phyloP scores from a whole-genome alignment of 2,888 invertebrate species.

The Hyles lineata region DNA sequence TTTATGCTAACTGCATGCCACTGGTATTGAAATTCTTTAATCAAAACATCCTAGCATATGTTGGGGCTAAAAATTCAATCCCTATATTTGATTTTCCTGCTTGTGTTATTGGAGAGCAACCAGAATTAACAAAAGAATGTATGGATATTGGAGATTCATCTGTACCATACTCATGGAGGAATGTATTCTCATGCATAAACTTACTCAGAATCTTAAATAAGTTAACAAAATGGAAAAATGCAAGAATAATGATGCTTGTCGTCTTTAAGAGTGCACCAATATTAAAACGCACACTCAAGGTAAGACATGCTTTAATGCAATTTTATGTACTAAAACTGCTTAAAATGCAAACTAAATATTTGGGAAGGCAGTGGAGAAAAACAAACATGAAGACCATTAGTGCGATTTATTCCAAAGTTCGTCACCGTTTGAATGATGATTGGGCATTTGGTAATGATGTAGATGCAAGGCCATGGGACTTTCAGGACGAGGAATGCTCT shows the following conservation, averaged over 20 bases:
- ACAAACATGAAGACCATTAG: constrained; percentile 99
- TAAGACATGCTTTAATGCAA: constrained; percentile 98
- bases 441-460: constrained; percentile 99
- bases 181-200: constrained; percentile 99
- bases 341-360: constrained; percentile 99
- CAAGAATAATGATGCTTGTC: constrained; percentile 99
- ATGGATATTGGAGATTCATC: constrained; percentile 93
- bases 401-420: constrained; percentile 98
- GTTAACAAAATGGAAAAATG: constrained; percentile 99
- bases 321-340: constrained; percentile 98
- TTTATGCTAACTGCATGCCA: constrained; percentile 99
- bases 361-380: constrained; percentile 99
- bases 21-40: constrained; percentile 99
- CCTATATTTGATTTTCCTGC: constrained; percentile 97
- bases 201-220: constrained; percentile 98
- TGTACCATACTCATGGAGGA: constrained; percentile 96
- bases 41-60: constrained; percentile 97
- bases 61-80: constrained; percentile 97
- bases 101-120: constrained; percentile 97
- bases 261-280: constrained; percentile 99
- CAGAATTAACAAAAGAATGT: constrained; percentile 96
- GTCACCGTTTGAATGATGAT: constrained; percentile 98
- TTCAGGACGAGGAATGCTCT: constrained; percentile 98
- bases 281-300: constrained; percentile 97
- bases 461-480: constrained; percentile 99